These are phyloP conservation scores for Mesoligia furuncula DNA, from an alignment of 2,888 invertebrate genomes.

Conservation along the genomic window DNA sequence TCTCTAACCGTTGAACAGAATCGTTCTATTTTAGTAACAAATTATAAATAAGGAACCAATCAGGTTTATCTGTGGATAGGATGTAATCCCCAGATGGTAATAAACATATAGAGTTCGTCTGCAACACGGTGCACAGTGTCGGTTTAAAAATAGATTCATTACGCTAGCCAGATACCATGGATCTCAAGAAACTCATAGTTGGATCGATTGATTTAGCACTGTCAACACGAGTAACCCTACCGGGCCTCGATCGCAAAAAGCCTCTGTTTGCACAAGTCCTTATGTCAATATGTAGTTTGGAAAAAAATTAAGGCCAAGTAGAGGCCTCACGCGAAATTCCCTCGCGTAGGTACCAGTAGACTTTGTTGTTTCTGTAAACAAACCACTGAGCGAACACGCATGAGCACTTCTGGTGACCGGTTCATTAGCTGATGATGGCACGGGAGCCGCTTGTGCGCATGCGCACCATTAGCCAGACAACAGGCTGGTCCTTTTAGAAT, in stretches of 20 bases:
- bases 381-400: slow-evolving; percentile 80
- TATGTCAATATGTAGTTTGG: slow-evolving; percentile 76
- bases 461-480: slow-evolving; percentile 66
- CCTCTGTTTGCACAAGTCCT: slow-evolving; percentile 79
- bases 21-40: slow-evolving; percentile 57
- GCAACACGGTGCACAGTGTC: slow-evolving; percentile 25
- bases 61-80: slow-evolving; percentile 41
- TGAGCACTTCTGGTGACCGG: slow-evolving; percentile 83
- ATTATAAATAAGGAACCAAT: slow-evolving; percentile 56
- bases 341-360: slow-evolving; percentile 83
- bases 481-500: slow-evolving; percentile 67
- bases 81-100: slow-evolving; percentile 47
- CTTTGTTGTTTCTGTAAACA: slow-evolving; percentile 85
- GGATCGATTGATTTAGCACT: slow-evolving; percentile 80
- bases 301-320: slow-evolving; percentile 82
- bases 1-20: slow-evolving; percentile 49
- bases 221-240: slow-evolving; percentile 83
- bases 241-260: slow-evolving; percentile 86
- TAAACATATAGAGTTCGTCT: slow-evolving; percentile 48
- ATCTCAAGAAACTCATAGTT: slow-evolving; percentile 61
- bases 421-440: slow-evolving; percentile 80
- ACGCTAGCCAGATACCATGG: slow-evolving; percentile 37
- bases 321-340: slow-evolving; percentile 84
- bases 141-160: slow-evolving; percentile 43
- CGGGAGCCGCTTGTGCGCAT: slow-evolving; percentile 75